Conservation (phyloP, 2,888 invertebrate species). For the Drosophila melanosoma region DNA sequence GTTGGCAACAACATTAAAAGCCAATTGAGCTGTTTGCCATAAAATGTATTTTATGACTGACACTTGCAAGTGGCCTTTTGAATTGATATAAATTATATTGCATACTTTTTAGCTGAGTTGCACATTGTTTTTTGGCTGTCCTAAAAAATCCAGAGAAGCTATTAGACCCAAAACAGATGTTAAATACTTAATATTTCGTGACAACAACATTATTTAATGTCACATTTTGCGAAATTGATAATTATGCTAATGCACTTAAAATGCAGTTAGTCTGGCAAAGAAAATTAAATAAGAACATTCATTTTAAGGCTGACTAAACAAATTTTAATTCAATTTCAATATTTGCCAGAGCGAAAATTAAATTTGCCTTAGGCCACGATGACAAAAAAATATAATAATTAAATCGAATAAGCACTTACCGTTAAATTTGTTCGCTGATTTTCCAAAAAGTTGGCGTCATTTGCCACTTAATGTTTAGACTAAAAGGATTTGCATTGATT, state of each 20-base stretch:
- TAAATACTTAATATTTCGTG: not conserved
- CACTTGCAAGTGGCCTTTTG: slow-evolving; percentile 1
- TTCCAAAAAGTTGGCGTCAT: slow-evolving; percentile 28
- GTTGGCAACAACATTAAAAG: slow-evolving; percentile 31
- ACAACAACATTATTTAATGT: not conserved
- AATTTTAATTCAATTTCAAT: slow-evolving; percentile 23
- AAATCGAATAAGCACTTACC: not conserved
- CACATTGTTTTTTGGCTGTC: not conserved
- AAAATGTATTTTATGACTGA: slow-evolving; percentile 8
- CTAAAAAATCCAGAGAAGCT: not conserved
- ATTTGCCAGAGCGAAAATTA: slow-evolving; percentile 26
- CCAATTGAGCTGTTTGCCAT: slow-evolving; percentile 30
- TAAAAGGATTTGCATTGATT: slow-evolving; percentile 35
- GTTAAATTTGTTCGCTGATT: slow-evolving; percentile 12
- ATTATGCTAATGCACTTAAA: slow-evolving; percentile 15
- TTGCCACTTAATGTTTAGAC: slow-evolving; percentile 28
- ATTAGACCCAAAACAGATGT: not conserved
- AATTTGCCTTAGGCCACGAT: slow-evolving; percentile 11
- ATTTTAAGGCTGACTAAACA: slow-evolving; percentile 8
- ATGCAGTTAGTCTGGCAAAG: not conserved
- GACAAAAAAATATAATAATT: slow-evolving; percentile 6
- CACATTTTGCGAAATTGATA: not conserved
- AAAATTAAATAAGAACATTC: not conserved
- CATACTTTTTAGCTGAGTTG: slow-evolving; percentile 61
- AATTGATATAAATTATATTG: slow-evolving; percentile 54